Evolutionary conservation across 1,140 invertebrate genomes (phyloP), one percentile per base, ranked within the genome.

Genomic region (Anastrepha ludens): DNA sequence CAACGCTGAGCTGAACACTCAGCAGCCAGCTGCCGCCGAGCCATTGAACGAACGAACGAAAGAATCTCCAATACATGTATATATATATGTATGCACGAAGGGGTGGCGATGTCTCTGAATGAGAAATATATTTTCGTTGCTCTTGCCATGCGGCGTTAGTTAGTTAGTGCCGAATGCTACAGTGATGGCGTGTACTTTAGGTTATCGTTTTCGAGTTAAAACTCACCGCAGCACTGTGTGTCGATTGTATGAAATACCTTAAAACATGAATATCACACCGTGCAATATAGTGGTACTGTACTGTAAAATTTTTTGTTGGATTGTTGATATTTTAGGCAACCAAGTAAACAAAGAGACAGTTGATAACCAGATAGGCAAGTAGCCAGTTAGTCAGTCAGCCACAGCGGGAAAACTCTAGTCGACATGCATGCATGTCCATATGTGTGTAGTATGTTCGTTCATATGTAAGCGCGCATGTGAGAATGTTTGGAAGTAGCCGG

Each of bases 11-110:
- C 47, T 11, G 47, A 78, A 78, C 13, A 78, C 70, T 78, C 47
- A 20, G 20, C 74, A 81, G 47, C 7, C 74, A 15, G 44, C 74
- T 81, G 67, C 67, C 50, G 70, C 50, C 70, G 70, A 86, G 65
- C 62, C 59, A 87, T 59, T 81, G 47, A 85, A 85, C 47, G 81
- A 86, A 87, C 60, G 78, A 59, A 78, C n/a, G 8, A 81, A 87
- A 44, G 60, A 70, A 44, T 41, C 15, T n/a, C 62, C 65, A 39
- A 55, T 87, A 67, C 65, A 59, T 87, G 62, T 67, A 39, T 39
- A n/a, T 65, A 55, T 87, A 47, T 67, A 55, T 58, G 6, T 64
- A 64, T 20, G 41, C 20, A 64, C 60, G 60, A 86, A 50, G 60
- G 86, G 41, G 41, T 47, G 15, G 44, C 39, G 41, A 50, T 67